Conservation (phyloP, 2,113 vertebrate species). For the Rhea pennata region DNA sequence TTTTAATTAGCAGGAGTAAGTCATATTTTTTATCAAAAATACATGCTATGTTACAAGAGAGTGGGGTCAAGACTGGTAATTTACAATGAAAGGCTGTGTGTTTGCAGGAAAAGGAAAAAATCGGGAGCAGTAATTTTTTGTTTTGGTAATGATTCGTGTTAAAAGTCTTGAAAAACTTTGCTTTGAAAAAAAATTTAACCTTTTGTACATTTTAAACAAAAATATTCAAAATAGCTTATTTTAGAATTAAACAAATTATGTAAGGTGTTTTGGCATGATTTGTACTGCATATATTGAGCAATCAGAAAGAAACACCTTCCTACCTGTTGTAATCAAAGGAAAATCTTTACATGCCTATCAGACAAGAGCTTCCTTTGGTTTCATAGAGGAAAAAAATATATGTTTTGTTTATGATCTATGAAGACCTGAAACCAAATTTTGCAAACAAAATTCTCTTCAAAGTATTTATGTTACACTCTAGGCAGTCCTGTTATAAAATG, state of each 20-base stretch:
- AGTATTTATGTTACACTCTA: background rate
- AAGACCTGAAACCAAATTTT: background rate
- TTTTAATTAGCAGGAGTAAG: background rate
- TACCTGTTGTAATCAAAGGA: background rate
- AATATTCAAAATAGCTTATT: background rate
- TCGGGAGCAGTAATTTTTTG: background rate
- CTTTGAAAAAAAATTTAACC: no score
- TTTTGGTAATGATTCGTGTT: no score
- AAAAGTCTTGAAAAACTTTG: no score
- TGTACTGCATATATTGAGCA: background rate
- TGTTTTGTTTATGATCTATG: background rate
- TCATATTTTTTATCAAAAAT: background rate
- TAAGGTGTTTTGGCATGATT: background rate
- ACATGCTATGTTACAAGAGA: background rate
- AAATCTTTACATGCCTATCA: background rate
- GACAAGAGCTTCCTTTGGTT: background rate
- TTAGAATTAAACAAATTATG: background rate
- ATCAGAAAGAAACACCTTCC: background rate
- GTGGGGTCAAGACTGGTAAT: background rate
- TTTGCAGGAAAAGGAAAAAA: background rate
- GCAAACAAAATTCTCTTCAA: background rate
- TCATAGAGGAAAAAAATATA: background rate
- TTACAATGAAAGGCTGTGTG: background rate
- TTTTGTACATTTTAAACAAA: background rate
- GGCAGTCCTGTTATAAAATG: background rate